These are phyloP conservation scores for Proterorhinus semilunaris DNA, from an alignment of 2,113 vertebrate genomes.

Conservation along the genomic window DNA sequence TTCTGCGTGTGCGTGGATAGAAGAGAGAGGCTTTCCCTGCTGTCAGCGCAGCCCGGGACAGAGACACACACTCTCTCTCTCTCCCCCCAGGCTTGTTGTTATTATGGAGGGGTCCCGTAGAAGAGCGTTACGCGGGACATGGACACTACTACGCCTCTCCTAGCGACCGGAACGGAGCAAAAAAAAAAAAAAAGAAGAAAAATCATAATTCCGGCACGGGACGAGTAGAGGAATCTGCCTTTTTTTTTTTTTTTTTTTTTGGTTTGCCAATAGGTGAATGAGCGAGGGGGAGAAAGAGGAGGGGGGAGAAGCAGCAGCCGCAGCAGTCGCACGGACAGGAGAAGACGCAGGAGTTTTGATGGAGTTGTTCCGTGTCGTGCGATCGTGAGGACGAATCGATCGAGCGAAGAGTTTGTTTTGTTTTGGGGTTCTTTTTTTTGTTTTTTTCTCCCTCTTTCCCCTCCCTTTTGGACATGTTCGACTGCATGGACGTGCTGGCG, in stretches of 20 bases:
- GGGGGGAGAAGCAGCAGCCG: slow-evolving; percentile 16
- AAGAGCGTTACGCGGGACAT: slow-evolving; percentile 65
- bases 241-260: not conserved
- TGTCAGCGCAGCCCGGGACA: slow-evolving; percentile 24
- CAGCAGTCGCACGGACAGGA: slow-evolving; percentile 10
- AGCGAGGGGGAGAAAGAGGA: slow-evolving; percentile 11
- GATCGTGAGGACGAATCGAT: slow-evolving; percentile 77
- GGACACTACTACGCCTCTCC: slow-evolving; percentile 82
- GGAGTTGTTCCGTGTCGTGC: slow-evolving; percentile 90
- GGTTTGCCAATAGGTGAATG: slow-evolving; percentile 25
- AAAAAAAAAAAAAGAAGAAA: slow-evolving; percentile 68
- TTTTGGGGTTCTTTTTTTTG: slow-evolving; percentile 44
- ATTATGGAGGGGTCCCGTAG: slow-evolving; percentile 34
- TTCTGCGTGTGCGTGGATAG: not conserved
- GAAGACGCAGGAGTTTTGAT: slow-evolving; percentile 83
- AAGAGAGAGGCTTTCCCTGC: not conserved
- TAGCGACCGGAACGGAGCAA: slow-evolving; percentile 82
- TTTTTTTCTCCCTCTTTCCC: no score
- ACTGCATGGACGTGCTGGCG: slow-evolving; percentile 98
- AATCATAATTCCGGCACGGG: slow-evolving; percentile 91
- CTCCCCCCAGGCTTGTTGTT: slow-evolving; percentile 8
- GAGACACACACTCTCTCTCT: slow-evolving; percentile 16
- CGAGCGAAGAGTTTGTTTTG: slow-evolving; percentile 51
- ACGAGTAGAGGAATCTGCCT: slow-evolving; percentile 53
- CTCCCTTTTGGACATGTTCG: slow-evolving; percentile 83